Base-by-base conservation (phyloP, 2,888 invertebrate genomes). In the Tridacna gigas region DNA sequence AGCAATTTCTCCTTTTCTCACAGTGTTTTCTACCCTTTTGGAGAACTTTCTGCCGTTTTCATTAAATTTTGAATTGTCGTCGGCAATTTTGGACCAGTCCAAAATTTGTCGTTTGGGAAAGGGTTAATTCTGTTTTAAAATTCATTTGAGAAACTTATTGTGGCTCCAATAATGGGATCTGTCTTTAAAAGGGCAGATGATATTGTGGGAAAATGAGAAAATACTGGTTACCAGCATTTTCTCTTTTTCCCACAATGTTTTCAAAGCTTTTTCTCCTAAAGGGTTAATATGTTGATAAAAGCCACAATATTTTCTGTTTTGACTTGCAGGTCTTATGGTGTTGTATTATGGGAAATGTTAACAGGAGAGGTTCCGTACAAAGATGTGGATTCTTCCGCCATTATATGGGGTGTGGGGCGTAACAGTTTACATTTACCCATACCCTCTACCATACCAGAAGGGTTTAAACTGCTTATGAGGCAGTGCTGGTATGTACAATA, bases 361-460 rank as follows among this genome's bases (percentile, higher is more conserved):
- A 99, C 99, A 0, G 97, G 98, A 93, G 98, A 97, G 95, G 97
- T 97, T 86, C 98, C 98, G 0, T 98, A 98, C 95, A 97, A 97
- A 94, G 98, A 98, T 93, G 97, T 99, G 80, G 99, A 99, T 94
- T 97, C 98, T 0, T 98, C 98, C 56, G 98, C 99, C 71, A 98
- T 99, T 78, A 99, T 99, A 96, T 99, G 98, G 97, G 99, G 99
- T 7, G 99, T 99, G 0, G 99, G 99, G 0, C 98, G 97, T 86
- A 98, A 98, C 94, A 97, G 98, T 63, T 96, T 99, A 0, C 97
- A 97, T 85, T 96, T 99, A 73, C 99, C 99, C 0, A 97, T 99
- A 78, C 99, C 99, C 0, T 96, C 96, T 22, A 97, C 97, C 12
- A 98, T 98, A 92, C 99, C 99, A 0, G 97, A 95, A 65, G 95